Conservation (phyloP, 2,113 vertebrate genomes). For the Cebus imitator region DNA sequence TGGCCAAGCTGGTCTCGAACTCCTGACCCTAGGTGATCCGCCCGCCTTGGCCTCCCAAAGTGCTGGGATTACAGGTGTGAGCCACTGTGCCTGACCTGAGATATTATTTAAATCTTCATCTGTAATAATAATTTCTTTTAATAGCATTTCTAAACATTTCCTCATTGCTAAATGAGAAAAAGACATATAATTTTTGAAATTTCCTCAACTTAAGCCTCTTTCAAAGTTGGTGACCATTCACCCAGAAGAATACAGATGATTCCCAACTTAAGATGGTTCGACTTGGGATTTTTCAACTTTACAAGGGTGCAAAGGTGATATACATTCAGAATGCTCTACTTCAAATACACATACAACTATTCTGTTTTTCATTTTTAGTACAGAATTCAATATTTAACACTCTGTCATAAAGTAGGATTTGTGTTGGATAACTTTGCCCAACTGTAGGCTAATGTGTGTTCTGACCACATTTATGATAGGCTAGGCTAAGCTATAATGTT, state of each 20-base stretch:
- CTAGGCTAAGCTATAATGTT: not conserved
- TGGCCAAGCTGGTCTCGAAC: no score
- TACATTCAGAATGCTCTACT: not conserved
- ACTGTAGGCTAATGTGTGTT: not conserved
- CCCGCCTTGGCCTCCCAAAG: no score
- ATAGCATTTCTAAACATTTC: not conserved
- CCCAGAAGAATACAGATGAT: not conserved
- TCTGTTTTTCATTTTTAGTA: not conserved
- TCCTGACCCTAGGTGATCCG: no score
- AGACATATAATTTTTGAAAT: not conserved
- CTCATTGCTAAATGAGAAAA: not conserved
- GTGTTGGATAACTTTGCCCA: not conserved
- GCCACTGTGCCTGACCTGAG: not conserved
- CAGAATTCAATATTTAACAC: not conserved
- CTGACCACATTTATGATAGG: not conserved
- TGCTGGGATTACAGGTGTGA: no score
- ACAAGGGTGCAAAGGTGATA: not conserved
- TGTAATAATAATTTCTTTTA: constrained; percentile 16
- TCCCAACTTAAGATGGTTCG: not conserved
- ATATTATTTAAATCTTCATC: not conserved
- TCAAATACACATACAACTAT: not conserved
- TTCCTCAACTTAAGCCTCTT: constrained; percentile 26
- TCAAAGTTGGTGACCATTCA: not conserved
- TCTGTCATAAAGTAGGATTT: not conserved
- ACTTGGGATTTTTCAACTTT: not conserved